These are phyloP conservation scores for Zhuqinia jingwanae DNA, from an alignment of 2,888 invertebrate species.

Conservation along the genomic window DNA sequence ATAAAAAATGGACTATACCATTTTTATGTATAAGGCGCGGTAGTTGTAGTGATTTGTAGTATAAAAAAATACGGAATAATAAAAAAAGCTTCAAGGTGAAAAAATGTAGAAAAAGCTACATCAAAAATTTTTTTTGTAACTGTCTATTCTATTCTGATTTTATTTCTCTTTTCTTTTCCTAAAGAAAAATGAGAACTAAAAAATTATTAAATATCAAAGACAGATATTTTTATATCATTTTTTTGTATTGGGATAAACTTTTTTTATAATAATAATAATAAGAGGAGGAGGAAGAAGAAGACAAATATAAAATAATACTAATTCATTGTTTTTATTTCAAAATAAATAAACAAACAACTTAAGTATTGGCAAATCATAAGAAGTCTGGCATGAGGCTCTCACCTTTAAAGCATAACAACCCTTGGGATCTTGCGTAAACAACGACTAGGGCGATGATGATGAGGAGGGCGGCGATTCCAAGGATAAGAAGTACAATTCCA, in stretches of 20 bases:
- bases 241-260: not conserved
- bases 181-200: slow-evolving; percentile 2
- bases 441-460: slow-evolving; percentile 78
- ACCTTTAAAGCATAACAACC: slow-evolving; percentile 79
- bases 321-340: no score
- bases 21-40: slow-evolving; percentile 7
- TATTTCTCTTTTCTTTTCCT: not conserved
- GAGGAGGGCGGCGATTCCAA: slow-evolving; percentile 78
- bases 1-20: slow-evolving; percentile 7
- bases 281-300: slow-evolving; percentile 17
- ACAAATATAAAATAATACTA: slow-evolving; percentile 16
- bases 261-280: not conserved
- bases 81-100: slow-evolving; percentile 24
- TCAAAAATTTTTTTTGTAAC: not conserved
- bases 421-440: slow-evolving; percentile 79
- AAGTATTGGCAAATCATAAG: slow-evolving; percentile 77
- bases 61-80: not conserved
- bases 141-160: slow-evolving; percentile 13
- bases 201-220: not conserved
- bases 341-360: no score
- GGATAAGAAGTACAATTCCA: slow-evolving; percentile 78
- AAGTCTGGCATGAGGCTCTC: slow-evolving; percentile 79
- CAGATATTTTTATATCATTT: slow-evolving; percentile 18
- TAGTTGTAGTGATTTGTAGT: not conserved
- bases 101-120: slow-evolving; percentile 22